A percentile compares a stretch with the other conserved stretches of the same genome.
These are phyloP conservation scores for Physocephala rufipes DNA, from an alignment of 2,888 invertebrate genomes.

Conservation along the genomic window DNA sequence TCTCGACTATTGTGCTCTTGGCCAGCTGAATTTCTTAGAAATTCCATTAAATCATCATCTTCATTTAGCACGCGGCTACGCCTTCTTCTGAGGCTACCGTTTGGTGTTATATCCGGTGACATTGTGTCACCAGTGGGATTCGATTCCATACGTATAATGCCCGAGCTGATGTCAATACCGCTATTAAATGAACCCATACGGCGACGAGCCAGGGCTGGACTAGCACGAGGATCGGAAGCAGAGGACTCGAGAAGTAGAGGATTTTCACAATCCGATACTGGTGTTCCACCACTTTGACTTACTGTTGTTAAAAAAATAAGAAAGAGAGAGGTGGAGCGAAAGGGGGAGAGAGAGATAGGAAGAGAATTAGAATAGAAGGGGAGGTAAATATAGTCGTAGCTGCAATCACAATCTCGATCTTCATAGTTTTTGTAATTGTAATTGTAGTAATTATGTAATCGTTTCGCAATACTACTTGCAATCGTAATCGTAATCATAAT, in stretches of 20 bases:
- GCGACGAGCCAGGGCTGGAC: conserved; percentile 74
- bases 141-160: conserved; percentile 55
- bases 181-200: conserved; percentile 75
- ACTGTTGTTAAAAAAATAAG: conserved; percentile 61
- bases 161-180: conserved; percentile 55
- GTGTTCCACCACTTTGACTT: conserved; percentile 73
- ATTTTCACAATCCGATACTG: conserved; percentile 78
- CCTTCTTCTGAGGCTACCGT: conserved; percentile 83
- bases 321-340: too few relatives aligned
- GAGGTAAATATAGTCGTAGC: too few relatives aligned
- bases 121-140: conserved; percentile 57
- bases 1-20: conserved; percentile 78
- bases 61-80: conserved; percentile 83
- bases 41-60: conserved; percentile 89
- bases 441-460: too few relatives aligned
- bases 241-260: conserved; percentile 80
- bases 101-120: conserved; percentile 82
- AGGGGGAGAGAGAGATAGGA: too few relatives aligned
- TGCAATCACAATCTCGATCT: too few relatives aligned
- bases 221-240: conserved; percentile 78
- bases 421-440: too few relatives aligned
- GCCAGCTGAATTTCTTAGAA: conserved; percentile 80
- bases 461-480: too few relatives aligned
- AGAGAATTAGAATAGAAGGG: too few relatives aligned
- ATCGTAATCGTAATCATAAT: too few relatives aligned